phyloP scores from a whole-genome alignment of 2,113 vertebrate species.

The Cyprinodon variegatus region DNA sequence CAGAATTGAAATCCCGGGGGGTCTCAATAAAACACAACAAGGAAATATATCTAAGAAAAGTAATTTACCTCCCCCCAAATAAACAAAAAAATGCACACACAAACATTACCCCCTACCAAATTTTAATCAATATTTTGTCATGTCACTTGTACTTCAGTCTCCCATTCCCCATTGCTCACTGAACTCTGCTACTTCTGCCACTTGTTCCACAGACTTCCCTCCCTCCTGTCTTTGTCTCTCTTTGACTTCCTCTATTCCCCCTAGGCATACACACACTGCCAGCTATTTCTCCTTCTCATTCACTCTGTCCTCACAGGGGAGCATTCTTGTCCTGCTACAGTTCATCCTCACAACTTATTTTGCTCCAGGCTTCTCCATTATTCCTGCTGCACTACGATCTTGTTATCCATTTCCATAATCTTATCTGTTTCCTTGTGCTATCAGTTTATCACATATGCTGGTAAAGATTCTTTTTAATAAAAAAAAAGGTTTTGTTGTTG shows the following conservation, averaged over 20 bases:
- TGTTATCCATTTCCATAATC: conserved; percentile 1
- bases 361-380: conserved; percentile 39
- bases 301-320: conserved; percentile 63
- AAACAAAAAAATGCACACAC: no score
- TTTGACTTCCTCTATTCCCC: conserved; percentile 54
- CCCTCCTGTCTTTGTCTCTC: conserved; percentile 34
- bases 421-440: conserved; percentile 7
- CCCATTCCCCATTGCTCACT: conserved; percentile 17
- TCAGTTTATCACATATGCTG: background rate
- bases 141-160: conserved; percentile 12
- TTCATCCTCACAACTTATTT: conserved; percentile 45
- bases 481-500: no score
- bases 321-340: conserved; percentile 55
- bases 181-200: conserved; percentile 29
- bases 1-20: conserved; percentile 8
- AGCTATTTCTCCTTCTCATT: conserved; percentile 45
- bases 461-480: no score
- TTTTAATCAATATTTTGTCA: background rate
- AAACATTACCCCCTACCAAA: conserved; percentile 11
- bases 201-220: conserved; percentile 26
- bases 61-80: background rate
- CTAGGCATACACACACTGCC: conserved; percentile 48
- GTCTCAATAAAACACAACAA: conserved; percentile 27
- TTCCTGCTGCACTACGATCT: conserved; percentile 15
- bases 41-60: conserved; percentile 25